A percentile compares a stretch with the other conserved stretches of the same genome.
Evolutionary conservation across 2,888 invertebrate species (phyloP).

Genomic region (Bombylius discolor): DNA sequence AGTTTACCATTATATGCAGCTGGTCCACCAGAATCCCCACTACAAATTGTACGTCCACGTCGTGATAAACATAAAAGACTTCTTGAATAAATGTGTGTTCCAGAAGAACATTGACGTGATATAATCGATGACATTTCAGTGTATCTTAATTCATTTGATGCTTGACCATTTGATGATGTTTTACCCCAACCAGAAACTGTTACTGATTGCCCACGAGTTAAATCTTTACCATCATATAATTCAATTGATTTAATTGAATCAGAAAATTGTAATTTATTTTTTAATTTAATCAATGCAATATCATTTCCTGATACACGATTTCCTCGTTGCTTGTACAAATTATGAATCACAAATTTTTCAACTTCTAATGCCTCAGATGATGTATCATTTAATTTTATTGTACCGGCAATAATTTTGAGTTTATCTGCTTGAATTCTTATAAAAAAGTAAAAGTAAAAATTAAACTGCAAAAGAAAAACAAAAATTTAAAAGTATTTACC

Average conservation of each 20-base stretch:
- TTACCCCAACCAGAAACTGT: constrained; percentile 29
- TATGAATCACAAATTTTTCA: too few relatives aligned
- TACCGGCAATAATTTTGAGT: too few relatives aligned
- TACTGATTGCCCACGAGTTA: constrained; percentile 19
- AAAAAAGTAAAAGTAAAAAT: not conserved
- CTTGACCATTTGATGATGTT: constrained; percentile 15
- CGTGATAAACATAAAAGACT: too few relatives aligned
- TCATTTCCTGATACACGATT: constrained; percentile 19
- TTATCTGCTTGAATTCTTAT: too few relatives aligned
- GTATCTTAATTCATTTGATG: constrained; percentile 22
- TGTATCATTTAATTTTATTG: constrained; percentile 12
- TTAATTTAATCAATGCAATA: constrained; percentile 26
- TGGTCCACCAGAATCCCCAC: too few relatives aligned
- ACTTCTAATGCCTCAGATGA: too few relatives aligned
- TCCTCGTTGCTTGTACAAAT: not conserved
- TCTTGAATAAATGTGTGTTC: not conserved
- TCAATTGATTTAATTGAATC: constrained; percentile 19
- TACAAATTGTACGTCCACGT: too few relatives aligned
- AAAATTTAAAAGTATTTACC: constrained; percentile 17
- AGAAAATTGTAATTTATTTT: constrained; percentile 19
- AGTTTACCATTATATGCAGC: too few relatives aligned
- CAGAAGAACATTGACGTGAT: not conserved
- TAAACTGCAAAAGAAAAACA: not conserved
- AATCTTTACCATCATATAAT: constrained; percentile 17
- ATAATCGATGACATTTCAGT: constrained; percentile 6